Base-by-base conservation (phyloP, 2,888 invertebrate genomes). In the Drepana falcataria region DNA sequence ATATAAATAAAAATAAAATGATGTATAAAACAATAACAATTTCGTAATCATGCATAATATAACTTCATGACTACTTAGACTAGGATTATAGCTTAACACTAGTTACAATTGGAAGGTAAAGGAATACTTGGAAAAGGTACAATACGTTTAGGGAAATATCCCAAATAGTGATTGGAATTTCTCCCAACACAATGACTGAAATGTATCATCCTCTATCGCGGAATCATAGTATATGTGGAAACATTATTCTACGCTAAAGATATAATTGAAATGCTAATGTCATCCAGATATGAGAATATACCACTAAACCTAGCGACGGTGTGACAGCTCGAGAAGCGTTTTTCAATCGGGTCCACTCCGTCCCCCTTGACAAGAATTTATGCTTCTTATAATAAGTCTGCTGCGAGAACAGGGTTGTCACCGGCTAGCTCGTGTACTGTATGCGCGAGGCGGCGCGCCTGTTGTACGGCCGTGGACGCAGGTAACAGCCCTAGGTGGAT, bases 401-500 rank as follows among this genome's bases (percentile, higher is more conserved):
- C 92, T 2, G 85, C 81, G 2, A 77, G 75, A 5, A 94, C 93
- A 53, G 93, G 89, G 41, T 93, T 71, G 87, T 93, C 74, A 0
- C 81, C 81, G 4, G 93, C 93, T 1, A 96, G 89, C 71, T 96
- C 95, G 91, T 94, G 94, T 58, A 95, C 94, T 0, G 95, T 95
- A 49, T 96, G 96, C 3, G 96, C 96, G 4, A 97, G 88, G 56
- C 96, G 92, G 52, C 96, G 92, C 3, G 96, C 95, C 75, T 97
- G 97, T 74, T 97, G 96, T 61, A 97, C 92, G 0, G 97, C 96
- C 55, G 95, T 95, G 2, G 96, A 94, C 0, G 96, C 94, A 0
- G 97, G 96, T 1, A 95, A 94, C 53, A 97, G 83, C 0, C 97
- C 97, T 57, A 97, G 87, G 85, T 97, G 97, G 37, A 97, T 93